Evolutionary conservation across 2,113 vertebrate species (phyloP).

Genomic region (Mesoclemmys tuberculata): DNA sequence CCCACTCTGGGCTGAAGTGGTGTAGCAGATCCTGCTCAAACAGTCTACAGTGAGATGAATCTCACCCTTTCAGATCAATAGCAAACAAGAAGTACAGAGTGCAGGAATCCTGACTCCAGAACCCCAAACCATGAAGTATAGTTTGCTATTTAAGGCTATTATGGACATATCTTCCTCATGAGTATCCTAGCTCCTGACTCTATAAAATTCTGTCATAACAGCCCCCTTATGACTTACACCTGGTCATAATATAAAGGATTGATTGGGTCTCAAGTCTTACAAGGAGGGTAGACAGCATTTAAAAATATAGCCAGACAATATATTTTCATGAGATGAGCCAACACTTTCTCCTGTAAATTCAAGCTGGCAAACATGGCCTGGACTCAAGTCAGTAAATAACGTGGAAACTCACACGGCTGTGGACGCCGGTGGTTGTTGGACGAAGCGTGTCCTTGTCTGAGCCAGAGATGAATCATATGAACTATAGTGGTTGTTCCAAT

Average conservation of each 20-base stretch:
- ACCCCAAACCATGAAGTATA: background rate
- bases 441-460: conserved; percentile 33
- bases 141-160: conserved; percentile 61
- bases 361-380: conserved; percentile 39
- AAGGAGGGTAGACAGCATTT: conserved; percentile 67
- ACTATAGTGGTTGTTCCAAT: background rate
- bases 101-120: background rate
- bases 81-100: background rate
- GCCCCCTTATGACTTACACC: conserved; percentile 77
- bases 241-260: conserved; percentile 77
- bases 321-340: conserved; percentile 70
- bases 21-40: background rate
- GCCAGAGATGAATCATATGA: conserved; percentile 27
- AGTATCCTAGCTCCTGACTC: conserved; percentile 61
- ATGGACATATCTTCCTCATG: conserved; percentile 32
- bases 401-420: background rate
- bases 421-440: background rate
- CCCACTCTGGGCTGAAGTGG: background rate
- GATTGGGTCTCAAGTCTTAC: conserved; percentile 73
- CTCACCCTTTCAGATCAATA: background rate
- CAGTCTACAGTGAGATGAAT: background rate
- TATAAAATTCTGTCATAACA: conserved; percentile 78
- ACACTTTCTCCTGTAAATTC: conserved; percentile 39
- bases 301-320: conserved; percentile 72
- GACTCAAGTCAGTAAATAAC: conserved; percentile 65